These are phyloP conservation scores for Yponomeuta plumbellus DNA, from an alignment of 2,888 invertebrate genomes.

Conservation along the genomic window DNA sequence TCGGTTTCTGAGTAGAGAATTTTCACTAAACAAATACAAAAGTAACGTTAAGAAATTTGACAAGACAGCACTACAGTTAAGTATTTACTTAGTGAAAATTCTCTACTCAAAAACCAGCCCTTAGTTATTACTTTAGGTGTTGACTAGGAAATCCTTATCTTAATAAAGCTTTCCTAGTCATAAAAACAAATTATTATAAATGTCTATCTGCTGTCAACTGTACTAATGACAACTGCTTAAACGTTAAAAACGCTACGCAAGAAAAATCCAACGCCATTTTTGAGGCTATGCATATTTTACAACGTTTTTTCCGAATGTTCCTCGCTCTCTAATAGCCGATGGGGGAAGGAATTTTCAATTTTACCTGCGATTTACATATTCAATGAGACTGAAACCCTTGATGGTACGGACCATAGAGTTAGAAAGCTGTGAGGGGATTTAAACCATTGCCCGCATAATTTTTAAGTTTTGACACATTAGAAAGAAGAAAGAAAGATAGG, in stretches of 20 bases:
- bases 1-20: too few relatives aligned
- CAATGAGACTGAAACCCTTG: slow-evolving; percentile 48
- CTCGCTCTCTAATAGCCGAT: slow-evolving; percentile 28
- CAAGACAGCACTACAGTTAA: too few relatives aligned
- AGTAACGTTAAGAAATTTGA: too few relatives aligned
- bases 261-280: background rate
- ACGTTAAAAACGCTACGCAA: background rate
- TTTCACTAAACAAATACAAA: too few relatives aligned
- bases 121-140: too few relatives aligned
- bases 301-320: slow-evolving; percentile 12
- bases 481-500: too few relatives aligned
- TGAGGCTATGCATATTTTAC: slow-evolving; percentile 11
- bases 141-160: too few relatives aligned
- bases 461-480: too few relatives aligned
- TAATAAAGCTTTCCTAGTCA: too few relatives aligned
- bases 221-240: background rate
- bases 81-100: too few relatives aligned
- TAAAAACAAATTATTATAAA: too few relatives aligned
- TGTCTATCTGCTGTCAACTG: background rate
- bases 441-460: background rate
- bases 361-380: slow-evolving; percentile 61
- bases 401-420: slow-evolving; percentile 39
- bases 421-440: background rate
- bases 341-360: slow-evolving; percentile 57
- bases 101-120: too few relatives aligned